phyloP scores from a whole-genome alignment of 2,888 invertebrate genomes.

The Erannis defoliaria region DNA sequence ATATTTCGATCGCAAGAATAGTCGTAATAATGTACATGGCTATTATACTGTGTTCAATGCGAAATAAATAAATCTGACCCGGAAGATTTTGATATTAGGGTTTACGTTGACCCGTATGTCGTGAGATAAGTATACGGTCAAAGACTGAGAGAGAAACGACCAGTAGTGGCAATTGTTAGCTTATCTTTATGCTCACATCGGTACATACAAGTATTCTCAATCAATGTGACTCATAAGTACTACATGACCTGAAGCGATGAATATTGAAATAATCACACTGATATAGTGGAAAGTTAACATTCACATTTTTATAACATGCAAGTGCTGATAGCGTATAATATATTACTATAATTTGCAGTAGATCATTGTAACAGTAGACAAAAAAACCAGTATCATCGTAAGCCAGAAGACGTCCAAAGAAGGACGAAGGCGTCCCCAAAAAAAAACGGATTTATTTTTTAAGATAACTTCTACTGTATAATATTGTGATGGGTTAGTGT shows the following conservation, averaged over 20 bases:
- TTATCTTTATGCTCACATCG: not conserved
- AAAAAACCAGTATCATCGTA: too few relatives aligned
- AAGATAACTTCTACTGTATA: too few relatives aligned
- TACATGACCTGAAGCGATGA: not conserved
- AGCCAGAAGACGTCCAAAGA: not conserved
- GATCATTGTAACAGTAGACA: not conserved
- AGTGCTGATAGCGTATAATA: conserved; percentile 7
- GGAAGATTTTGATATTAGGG: not conserved
- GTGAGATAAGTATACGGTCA: not conserved
- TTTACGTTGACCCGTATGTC: not conserved
- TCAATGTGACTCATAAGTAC: conserved; percentile 3
- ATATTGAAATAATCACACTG: conserved; percentile 3
- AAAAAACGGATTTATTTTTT: too few relatives aligned
- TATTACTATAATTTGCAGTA: not conserved
- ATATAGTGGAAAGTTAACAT: not conserved
- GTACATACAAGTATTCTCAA: conserved; percentile 16
- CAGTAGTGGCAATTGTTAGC: not conserved
- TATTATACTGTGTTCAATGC: too few relatives aligned
- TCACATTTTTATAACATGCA: not conserved
- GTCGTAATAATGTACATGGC: too few relatives aligned
- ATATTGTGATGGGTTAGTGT: too few relatives aligned
- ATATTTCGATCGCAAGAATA: too few relatives aligned
- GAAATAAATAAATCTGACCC: not conserved
- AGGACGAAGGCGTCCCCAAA: too few relatives aligned
- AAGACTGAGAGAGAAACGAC: not conserved